These are phyloP conservation scores for Labeo rohita DNA, from an alignment of 2,113 vertebrate genomes.

Conservation along the genomic window DNA sequence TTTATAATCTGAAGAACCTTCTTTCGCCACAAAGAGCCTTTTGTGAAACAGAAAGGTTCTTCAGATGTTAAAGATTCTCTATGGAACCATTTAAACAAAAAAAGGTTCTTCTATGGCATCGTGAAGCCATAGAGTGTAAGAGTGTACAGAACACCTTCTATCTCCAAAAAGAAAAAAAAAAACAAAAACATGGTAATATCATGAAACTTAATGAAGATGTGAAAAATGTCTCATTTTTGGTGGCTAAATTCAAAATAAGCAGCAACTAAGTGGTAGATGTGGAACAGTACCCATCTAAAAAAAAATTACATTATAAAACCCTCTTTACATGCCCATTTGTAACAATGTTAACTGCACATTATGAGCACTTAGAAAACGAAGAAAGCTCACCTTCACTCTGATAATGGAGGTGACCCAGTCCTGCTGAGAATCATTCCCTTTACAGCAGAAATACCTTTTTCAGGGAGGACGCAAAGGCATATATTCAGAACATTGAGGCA, in stretches of 20 bases:
- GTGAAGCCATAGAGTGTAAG: too few relatives aligned
- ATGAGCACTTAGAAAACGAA: slow-evolving; percentile 19
- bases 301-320: background rate
- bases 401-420: slow-evolving; percentile 89
- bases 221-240: background rate
- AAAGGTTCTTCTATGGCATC: too few relatives aligned
- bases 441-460: slow-evolving; percentile 89
- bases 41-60: too few relatives aligned
- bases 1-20: too few relatives aligned
- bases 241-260: background rate
- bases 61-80: too few relatives aligned
- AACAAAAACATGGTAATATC: background rate
- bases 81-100: too few relatives aligned
- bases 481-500: slow-evolving; percentile 14
- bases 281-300: slow-evolving; percentile 1
- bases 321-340: background rate
- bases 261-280: background rate
- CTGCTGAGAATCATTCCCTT: slow-evolving; percentile 81
- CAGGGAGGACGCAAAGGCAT: slow-evolving; percentile 5
- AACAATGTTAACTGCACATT: slow-evolving; percentile 29
- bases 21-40: too few relatives aligned
- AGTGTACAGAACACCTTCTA: background rate
- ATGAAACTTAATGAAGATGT: background rate
- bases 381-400: slow-evolving; percentile 81
- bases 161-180: background rate